Conservation (phyloP, 1,140 invertebrate genomes). For the Lasaia peninsularis region DNA sequence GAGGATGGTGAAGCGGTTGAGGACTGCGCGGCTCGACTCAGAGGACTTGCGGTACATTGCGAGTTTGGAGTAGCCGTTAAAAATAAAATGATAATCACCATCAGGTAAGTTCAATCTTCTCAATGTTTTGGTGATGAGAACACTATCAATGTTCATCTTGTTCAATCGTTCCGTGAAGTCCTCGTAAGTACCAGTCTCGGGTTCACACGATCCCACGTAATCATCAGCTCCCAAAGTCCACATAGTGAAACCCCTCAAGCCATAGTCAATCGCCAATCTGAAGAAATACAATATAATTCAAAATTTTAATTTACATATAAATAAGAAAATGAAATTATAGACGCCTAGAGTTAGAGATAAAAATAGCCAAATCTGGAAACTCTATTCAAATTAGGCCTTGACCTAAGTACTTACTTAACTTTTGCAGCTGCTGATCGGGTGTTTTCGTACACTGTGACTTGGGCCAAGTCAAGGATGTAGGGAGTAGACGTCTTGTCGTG, state of each 20-base stretch:
- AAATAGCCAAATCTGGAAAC: no score
- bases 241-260: slow-evolving; percentile 87
- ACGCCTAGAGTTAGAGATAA: no score
- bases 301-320: no score
- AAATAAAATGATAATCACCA: slow-evolving; percentile 36
- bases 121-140: slow-evolving; percentile 37
- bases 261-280: slow-evolving; percentile 79
- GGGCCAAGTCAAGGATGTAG: slow-evolving; percentile 14
- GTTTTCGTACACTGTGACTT: no score
- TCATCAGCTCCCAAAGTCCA: slow-evolving; percentile 91
- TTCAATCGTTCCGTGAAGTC: slow-evolving; percentile 66
- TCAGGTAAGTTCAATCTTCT: slow-evolving; percentile 52
- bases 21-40: slow-evolving; percentile 22
- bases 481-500: no score
- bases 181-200: slow-evolving; percentile 62
- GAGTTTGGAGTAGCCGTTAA: neutral
- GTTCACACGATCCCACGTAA: slow-evolving; percentile 81
- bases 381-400: no score
- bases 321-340: no score
- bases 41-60: slow-evolving; percentile 17
- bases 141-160: slow-evolving; percentile 40
- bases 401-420: slow-evolving; percentile 25
- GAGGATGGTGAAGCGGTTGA: slow-evolving; percentile 15
- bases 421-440: no score
- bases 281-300: slow-evolving; percentile 32